A percentile compares a stretch with the other conserved stretches of the same genome.
Evolutionary conservation across 2,888 invertebrate genomes (phyloP).

Genomic region (Lordiphosa fenestrarum): DNA sequence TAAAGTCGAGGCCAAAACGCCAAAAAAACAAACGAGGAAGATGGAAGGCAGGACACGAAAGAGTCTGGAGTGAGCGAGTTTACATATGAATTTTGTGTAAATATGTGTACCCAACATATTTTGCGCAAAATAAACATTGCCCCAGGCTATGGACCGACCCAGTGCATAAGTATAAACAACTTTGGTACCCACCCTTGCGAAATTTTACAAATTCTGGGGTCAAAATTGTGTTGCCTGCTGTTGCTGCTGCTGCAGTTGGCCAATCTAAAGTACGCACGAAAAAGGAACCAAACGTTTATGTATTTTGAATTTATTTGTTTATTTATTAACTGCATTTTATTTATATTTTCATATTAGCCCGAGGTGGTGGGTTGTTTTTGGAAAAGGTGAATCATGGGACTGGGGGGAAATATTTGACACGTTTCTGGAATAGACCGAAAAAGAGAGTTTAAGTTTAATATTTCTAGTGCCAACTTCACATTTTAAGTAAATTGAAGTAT

Average conservation of each 20-base stretch:
- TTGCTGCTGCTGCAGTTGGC: constrained; percentile 20
- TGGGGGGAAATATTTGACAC: too few relatives aligned
- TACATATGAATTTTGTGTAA: constrained; percentile 69
- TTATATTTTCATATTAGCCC: constrained; percentile 51
- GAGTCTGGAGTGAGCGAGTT: constrained; percentile 16
- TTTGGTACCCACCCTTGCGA: constrained; percentile 4
- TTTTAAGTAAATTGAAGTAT: too few relatives aligned
- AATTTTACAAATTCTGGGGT: constrained; percentile 15
- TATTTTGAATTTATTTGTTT: constrained; percentile 74
- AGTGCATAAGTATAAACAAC: constrained; percentile 46
- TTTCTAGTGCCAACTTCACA: too few relatives aligned
- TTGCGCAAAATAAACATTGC: constrained; percentile 69
- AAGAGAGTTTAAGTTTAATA: too few relatives aligned
- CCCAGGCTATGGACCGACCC: constrained; percentile 40
- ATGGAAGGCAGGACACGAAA: constrained; percentile 4
- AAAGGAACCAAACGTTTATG: constrained; percentile 39
- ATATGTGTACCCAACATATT: constrained; percentile 70
- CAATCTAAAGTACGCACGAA: too few relatives aligned
- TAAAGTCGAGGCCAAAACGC: constrained; percentile 68
- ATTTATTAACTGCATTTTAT: constrained; percentile 74
- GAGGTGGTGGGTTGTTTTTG: constrained; percentile 36
- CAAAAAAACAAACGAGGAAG: constrained; percentile 20
- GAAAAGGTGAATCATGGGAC: constrained; percentile 23
- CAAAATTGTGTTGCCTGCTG: constrained; percentile 18
- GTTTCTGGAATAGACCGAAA: too few relatives aligned